These are phyloP conservation scores for Uromys caudimaculatus DNA, from an alignment of 2,797 vertebrate species.

Conservation along the genomic window DNA sequence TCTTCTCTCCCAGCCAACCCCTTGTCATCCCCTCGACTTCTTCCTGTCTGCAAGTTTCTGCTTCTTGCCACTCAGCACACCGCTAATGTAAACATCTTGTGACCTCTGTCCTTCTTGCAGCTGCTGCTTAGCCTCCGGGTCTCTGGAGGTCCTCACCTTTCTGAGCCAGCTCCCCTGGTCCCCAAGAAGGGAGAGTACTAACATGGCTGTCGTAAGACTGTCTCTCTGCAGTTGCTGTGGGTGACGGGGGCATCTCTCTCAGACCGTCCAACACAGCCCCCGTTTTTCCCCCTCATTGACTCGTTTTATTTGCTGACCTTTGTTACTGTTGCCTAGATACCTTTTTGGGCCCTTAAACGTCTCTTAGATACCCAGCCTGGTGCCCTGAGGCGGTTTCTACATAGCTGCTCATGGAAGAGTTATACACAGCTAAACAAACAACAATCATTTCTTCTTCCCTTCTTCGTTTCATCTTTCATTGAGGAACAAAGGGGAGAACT, in stretches of 20 bases:
- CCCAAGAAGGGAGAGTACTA: not conserved
- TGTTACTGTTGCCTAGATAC: constrained; percentile 50
- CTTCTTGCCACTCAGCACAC: not conserved
- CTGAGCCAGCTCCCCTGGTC: not conserved
- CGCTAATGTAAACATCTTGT: not conserved
- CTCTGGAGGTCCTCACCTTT: not conserved
- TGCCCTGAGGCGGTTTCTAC: constrained; percentile 5
- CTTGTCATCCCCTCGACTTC: not conserved
- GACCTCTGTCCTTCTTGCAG: not conserved
- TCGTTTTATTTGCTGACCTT: constrained; percentile 62
- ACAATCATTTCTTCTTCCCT: constrained; percentile 19
- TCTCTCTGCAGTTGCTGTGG: not conserved
- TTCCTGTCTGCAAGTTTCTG: not conserved
- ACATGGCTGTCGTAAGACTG: not conserved
- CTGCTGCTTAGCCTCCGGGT: not conserved
- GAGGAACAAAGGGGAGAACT: constrained; percentile 22
- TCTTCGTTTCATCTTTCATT: constrained; percentile 66
- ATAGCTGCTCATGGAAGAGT: not conserved
- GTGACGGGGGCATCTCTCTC: not conserved
- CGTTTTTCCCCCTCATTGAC: not conserved
- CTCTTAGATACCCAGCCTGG: not conserved
- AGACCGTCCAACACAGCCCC: not conserved
- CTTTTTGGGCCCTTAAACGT: constrained; percentile 30
- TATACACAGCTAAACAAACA: constrained; percentile 59
- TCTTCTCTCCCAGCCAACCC: not conserved